Percentiles rank a stretch among this genome's conserved stretches.
Evolutionary conservation across 1,140 invertebrate genomes (phyloP).

Genomic region (Pseudachorutes palmiensis): DNA sequence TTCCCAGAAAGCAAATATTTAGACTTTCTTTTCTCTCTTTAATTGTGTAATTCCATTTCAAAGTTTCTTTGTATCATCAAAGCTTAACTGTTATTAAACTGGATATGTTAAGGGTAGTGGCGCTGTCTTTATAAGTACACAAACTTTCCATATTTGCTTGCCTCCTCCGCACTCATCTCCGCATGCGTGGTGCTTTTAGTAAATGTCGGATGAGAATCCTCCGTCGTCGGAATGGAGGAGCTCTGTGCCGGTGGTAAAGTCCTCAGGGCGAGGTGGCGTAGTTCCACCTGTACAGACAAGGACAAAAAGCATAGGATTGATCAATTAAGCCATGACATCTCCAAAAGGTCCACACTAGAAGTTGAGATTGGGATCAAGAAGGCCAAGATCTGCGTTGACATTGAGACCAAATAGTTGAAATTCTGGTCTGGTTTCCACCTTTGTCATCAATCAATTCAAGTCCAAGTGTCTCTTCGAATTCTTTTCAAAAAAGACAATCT

Average conservation of each 20-base stretch:
- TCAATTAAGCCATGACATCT: not conserved
- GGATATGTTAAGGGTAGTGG: not conserved
- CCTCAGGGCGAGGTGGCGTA: not conserved
- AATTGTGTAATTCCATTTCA: too few species aligned
- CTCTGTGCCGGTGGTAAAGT: not conserved
- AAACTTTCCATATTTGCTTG: not conserved
- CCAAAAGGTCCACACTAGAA: not conserved
- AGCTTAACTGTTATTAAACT: not conserved
- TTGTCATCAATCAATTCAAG: conserved; percentile 5
- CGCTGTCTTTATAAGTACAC: not conserved
- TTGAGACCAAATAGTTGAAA: conserved; percentile 3
- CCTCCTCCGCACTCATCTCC: too few species aligned
- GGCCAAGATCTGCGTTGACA: not conserved
- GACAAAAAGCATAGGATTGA: not conserved
- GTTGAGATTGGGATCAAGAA: not conserved
- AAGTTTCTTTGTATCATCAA: too few species aligned
- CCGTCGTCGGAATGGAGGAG: conserved; percentile 4
- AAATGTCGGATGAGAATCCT: conserved; percentile 9
- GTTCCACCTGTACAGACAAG: not conserved
- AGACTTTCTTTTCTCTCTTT: too few species aligned
- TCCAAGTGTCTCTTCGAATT: too few species aligned
- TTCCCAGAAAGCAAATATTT: too few species aligned
- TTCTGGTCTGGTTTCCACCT: not conserved
- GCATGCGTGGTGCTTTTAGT: not conserved
- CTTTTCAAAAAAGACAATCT: not conserved